Base-by-base conservation (phyloP, 2,113 vertebrate genomes). In the Caranx ignobilis region DNA sequence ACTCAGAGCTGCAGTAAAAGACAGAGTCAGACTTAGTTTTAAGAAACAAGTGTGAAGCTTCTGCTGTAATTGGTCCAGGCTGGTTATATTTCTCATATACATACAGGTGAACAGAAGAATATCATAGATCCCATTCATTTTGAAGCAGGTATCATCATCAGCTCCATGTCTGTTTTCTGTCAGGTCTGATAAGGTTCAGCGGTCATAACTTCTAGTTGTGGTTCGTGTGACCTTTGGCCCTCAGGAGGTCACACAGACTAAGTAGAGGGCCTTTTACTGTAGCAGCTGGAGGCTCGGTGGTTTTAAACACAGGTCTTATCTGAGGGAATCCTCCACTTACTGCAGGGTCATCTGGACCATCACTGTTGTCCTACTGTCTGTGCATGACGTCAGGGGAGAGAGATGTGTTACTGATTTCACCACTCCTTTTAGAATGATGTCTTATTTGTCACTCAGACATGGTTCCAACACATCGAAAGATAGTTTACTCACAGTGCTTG, bases 171-270 rank as follows among this genome's bases (percentile, higher is more conserved):
- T 70, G 70, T 41, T 86, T 77, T 77, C 47, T 79, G 55, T 87
- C 70, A 66, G 35, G 8, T 15, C 45, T 2, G 8, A 52, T 50
- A 48, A 75, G 69, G 75, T 69, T 74, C 37, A 52, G 10, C 11
- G 65, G 62, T 85, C 60, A 26, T 57, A 73, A 89, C 85, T 86
- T 83, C 39, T 60, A 55, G 32, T 64, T 72, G 43, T 65, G 69
- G 64, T 71, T 71, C 55, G 62, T 77, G 83, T 89, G 65, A 87
- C 73, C 57, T 74, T 64, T 67, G 35, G 50, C 50, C 59, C 41
- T 16, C 34, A 26, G 68, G 72, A 68, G 70, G 57, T 76, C 67
- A 74, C 4, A 2, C 13, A 72, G 81, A 83, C 75, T 85, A 86
- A 83, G 37, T 19, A 3, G 54, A 66, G n/a, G 61, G 52, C 63